phyloP scores from a whole-genome alignment of 2,888 invertebrate species.

The Hemaris fuciformis region DNA sequence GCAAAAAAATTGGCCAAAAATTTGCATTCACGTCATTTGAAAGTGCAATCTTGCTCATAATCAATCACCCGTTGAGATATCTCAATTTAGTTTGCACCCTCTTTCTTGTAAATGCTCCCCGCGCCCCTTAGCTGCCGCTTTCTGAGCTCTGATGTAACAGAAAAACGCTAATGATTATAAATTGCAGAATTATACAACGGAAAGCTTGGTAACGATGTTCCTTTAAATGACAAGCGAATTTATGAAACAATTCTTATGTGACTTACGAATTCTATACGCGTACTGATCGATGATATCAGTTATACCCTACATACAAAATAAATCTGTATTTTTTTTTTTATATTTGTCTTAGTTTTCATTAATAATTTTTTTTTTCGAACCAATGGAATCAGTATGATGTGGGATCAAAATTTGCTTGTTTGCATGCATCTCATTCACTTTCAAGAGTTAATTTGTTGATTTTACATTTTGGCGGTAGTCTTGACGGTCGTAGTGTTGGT shows the following conservation, averaged over 20 bases:
- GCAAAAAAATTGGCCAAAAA: slow-evolving; percentile 51
- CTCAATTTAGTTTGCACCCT: slow-evolving; percentile 74
- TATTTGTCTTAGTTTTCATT: too few species aligned
- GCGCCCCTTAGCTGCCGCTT: slow-evolving; percentile 29
- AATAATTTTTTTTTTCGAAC: too few species aligned
- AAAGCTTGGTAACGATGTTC: slow-evolving; percentile 51
- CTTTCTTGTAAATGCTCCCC: slow-evolving; percentile 29
- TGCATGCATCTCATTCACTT: too few species aligned
- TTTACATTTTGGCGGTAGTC: too few species aligned
- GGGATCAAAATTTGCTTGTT: too few species aligned
- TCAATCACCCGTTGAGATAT: slow-evolving; percentile 75
- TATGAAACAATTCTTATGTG: neutral
- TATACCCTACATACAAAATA: too few species aligned
- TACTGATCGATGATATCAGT: neutral
- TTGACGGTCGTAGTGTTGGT: neutral
- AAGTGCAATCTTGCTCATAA: slow-evolving; percentile 65
- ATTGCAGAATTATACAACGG: slow-evolving; percentile 70
- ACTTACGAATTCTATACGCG: neutral
- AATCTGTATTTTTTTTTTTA: too few species aligned
- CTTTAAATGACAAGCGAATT: neutral
- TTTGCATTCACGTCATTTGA: slow-evolving; percentile 62
- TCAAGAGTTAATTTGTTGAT: too few species aligned
- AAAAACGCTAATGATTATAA: slow-evolving; percentile 75
- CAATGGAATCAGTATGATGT: too few species aligned
- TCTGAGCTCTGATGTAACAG: slow-evolving; percentile 47